Percentiles rank a stretch among this genome's conserved stretches.
These are phyloP conservation scores for Microcebus griseorufus DNA, from an alignment of 2,113 vertebrate genomes.

Conservation along the genomic window DNA sequence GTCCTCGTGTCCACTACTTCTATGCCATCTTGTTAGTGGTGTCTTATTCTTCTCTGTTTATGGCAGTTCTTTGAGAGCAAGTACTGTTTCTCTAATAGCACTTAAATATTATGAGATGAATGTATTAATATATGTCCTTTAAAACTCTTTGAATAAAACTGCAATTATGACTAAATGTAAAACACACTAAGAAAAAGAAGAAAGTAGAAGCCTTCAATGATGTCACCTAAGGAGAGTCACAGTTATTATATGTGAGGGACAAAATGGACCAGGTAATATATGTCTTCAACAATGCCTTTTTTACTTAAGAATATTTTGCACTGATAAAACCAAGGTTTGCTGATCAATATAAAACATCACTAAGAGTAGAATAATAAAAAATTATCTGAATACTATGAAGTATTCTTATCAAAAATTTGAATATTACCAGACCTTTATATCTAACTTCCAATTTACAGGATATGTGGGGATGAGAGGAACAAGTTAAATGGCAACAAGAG, in stretches of 20 bases:
- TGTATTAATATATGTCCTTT: neutral
- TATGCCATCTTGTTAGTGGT: neutral
- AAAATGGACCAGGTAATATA: fast-evolving
- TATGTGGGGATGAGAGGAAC: neutral
- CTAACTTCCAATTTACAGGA: neutral
- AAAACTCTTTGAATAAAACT: neutral
- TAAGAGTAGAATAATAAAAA: neutral
- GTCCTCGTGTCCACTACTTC: too few relatives aligned
- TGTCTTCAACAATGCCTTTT: neutral
- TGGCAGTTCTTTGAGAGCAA: neutral
- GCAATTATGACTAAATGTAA: neutral
- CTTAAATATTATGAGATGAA: neutral
- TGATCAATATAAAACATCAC: neutral
- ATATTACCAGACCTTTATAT: neutral
- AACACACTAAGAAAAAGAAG: neutral
- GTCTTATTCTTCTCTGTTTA: neutral
- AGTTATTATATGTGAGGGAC: fast-evolving
- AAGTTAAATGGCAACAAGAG: neutral
- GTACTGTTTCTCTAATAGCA: neutral
- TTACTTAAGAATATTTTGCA: neutral
- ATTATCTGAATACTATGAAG: neutral
- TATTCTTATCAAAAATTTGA: neutral
- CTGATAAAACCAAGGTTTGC: fast-evolving
- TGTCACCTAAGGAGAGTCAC: neutral
- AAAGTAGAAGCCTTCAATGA: neutral